Conservation (phyloP, 1,140 invertebrate species). For the Elymnias hypermnestra region DNA sequence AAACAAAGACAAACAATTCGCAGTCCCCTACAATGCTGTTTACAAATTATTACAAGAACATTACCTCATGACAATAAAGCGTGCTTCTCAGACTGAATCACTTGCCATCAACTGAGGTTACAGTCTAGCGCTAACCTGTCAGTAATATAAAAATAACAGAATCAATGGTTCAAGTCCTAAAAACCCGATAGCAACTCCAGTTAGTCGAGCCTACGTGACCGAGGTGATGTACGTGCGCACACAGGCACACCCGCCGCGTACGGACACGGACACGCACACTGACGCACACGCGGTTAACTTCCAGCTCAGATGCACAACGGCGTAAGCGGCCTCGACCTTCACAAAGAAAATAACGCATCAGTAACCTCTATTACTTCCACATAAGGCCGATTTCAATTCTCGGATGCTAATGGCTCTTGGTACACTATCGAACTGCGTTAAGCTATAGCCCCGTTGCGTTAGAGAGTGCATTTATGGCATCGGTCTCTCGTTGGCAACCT, state of each 20-base stretch:
- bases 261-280: conserved; percentile 48
- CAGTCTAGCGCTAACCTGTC: too few species aligned
- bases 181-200: conserved; percentile 34
- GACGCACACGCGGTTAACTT: conserved; percentile 45
- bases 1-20: too few species aligned
- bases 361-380: conserved; percentile 25
- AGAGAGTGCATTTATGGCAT: conserved; percentile 71
- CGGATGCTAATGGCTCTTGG: conserved; percentile 27
- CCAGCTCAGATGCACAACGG: conserved; percentile 16
- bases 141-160: not conserved
- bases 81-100: too few species aligned
- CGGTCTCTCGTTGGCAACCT: conserved; percentile 55
- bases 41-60: too few species aligned
- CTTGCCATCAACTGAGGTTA: too few species aligned
- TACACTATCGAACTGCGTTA: conserved; percentile 13
- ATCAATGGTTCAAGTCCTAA: too few species aligned
- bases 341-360: conserved; percentile 61
- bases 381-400: conserved; percentile 34
- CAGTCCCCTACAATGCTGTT: too few species aligned
- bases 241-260: conserved; percentile 29
- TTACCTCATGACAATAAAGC: too few species aligned
- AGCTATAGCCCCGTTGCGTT: conserved; percentile 60
- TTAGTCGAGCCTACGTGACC: conserved; percentile 67
- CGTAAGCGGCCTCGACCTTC: conserved; percentile 57
- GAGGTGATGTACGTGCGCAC: conserved; percentile 50